phyloP scores from a whole-genome alignment of 2,888 invertebrate species.

The Metopia argyrocephala region DNA sequence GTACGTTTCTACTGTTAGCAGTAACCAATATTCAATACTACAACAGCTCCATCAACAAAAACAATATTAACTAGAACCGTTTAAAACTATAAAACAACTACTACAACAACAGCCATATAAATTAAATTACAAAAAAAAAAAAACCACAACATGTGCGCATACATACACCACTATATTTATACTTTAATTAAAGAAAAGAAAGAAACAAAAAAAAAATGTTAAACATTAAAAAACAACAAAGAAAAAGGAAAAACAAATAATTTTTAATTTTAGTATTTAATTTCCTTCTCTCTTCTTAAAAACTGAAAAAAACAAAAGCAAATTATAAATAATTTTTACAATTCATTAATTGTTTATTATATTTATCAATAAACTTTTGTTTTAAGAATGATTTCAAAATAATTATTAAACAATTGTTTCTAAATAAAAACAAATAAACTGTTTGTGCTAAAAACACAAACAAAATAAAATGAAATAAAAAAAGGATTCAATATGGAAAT shows the following conservation, averaged over 20 bases:
- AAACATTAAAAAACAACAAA: background rate
- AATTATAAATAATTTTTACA: background rate
- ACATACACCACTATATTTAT: conserved; percentile 36
- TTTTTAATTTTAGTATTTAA: background rate
- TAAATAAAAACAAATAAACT: no score
- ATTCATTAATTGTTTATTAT: background rate
- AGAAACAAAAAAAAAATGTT: background rate
- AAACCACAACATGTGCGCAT: conserved; percentile 16
- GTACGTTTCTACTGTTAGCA: conserved; percentile 79
- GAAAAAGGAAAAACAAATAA: background rate
- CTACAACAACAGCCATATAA: conserved; percentile 66
- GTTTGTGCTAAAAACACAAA: no score
- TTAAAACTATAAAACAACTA: conserved; percentile 13
- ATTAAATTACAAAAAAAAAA: conserved; percentile 42
- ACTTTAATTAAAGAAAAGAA: no score
- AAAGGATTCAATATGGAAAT: no score
- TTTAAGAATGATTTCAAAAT: background rate
- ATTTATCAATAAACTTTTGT: background rate
- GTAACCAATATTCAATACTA: conserved; percentile 67
- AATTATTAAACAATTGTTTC: no score
- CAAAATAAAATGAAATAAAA: no score
- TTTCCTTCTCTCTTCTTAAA: background rate
- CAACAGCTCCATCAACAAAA: conserved; percentile 60
- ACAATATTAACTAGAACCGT: conserved; percentile 1
- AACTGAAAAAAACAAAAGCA: background rate